Conservation (phyloP, 2,113 vertebrate species). For the Heterochromis multidens region DNA sequence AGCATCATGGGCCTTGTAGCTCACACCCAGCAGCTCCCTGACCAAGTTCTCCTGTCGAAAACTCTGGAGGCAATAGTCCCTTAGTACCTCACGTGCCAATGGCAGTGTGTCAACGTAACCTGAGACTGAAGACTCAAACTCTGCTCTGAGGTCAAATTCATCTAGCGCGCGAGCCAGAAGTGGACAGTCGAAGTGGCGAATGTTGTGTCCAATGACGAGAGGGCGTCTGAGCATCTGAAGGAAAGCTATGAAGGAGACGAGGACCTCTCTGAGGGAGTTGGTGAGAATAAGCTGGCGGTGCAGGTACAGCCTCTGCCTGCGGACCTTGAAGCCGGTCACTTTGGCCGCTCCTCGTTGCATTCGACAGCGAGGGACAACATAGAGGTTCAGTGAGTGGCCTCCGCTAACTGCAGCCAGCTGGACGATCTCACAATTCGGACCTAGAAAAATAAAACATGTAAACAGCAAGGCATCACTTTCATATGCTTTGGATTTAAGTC, state of each 20-base stretch:
- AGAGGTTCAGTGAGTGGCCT: slow-evolving; percentile 66
- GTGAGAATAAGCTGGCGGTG: slow-evolving; percentile 55
- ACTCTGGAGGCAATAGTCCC: slow-evolving; percentile 35
- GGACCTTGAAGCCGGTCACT: slow-evolving; percentile 69
- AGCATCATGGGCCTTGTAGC: slow-evolving; percentile 72
- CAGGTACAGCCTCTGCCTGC: slow-evolving; percentile 53
- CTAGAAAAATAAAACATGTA: slow-evolving; percentile 2
- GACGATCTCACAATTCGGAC: slow-evolving; percentile 65
- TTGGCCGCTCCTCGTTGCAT: slow-evolving; percentile 58
- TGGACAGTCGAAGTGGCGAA: slow-evolving; percentile 66
- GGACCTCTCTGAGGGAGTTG: slow-evolving; percentile 60
- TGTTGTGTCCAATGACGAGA: slow-evolving; percentile 71
- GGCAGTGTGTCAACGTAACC: slow-evolving; percentile 72
- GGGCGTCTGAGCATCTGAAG: slow-evolving; percentile 59
- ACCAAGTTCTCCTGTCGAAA: slow-evolving; percentile 70
- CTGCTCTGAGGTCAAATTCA: slow-evolving; percentile 42
- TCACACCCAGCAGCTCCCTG: slow-evolving; percentile 57
- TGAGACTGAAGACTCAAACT: slow-evolving; percentile 42
- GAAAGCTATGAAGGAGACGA: slow-evolving; percentile 72
- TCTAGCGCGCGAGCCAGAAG: slow-evolving; percentile 58
- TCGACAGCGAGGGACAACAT: slow-evolving; percentile 55
- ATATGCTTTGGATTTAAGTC: neutral
- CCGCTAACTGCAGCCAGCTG: slow-evolving; percentile 75
- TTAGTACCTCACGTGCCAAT: slow-evolving; percentile 62
- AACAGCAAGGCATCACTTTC: neutral